Evolutionary conservation across 2,797 vertebrate species (phyloP), one percentile per base, ranked within the genome.

Genomic region (Oreochromis grahami): DNA sequence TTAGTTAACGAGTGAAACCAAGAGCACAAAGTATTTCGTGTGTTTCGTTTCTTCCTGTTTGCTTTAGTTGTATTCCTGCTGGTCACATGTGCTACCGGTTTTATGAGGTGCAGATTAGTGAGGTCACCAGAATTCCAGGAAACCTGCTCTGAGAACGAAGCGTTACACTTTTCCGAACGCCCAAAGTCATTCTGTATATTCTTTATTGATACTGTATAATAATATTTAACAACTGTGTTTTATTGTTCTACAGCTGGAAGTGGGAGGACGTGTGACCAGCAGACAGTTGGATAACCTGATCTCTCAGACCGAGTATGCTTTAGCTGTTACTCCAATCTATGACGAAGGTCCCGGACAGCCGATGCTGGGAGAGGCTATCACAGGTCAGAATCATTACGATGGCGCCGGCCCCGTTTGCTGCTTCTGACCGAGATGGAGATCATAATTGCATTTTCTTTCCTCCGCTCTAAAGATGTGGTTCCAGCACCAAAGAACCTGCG

Each of bases 401-500:
- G 36, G 26, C 41, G 12, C 7, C 34, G 32, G 1, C 38, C 11
- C 13, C 1, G 2, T 83, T 51, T 53, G 5, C 9, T 50, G 12
- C 9, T 45, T 77, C 19, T 77, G 3, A 45, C 24, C 34, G 19
- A 32, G 29, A 29, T 19, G 48, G 8, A 72, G 56, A 81, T 81
- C 12, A 24, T 7, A 7, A 38, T 12, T 43, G 17, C 19, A 9
- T n/a, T 76, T 65, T 4, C n/a, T 24, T 8, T 11, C 13, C 4
- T 78, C 12, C 81, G 5, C 26, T 79, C 78, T 78, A 77, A 43
- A 99, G 99, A 97, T 86, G 96, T 96, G 81, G 98, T 99, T 89
- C 99, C 99, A 88, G 96, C 98, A 13, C 99, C 99, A 41, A 95
- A 95, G 90, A 98, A 98, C 93, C 95, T 99, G 65, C 96, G 93